Evolutionary conservation across 2,888 invertebrate species (phyloP).

Genomic region (Nysson spinosus): DNA sequence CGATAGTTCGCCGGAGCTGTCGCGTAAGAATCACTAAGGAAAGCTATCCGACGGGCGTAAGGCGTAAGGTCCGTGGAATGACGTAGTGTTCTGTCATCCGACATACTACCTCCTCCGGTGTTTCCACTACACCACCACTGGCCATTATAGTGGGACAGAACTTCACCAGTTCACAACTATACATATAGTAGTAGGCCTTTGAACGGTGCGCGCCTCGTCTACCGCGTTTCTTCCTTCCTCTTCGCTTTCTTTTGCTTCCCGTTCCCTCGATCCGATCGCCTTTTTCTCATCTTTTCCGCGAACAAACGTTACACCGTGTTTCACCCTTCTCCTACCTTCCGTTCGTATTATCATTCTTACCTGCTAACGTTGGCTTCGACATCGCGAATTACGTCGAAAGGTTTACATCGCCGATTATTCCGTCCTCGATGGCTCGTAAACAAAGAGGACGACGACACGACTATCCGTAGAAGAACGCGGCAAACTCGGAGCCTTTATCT

Average conservation of each 20-base stretch:
- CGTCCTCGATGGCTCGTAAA: conserved; percentile 17
- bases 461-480: neutral
- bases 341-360: neutral
- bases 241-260: conserved; percentile 11
- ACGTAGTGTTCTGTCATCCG: conserved; percentile 65
- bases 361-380: neutral
- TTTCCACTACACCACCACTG: conserved; percentile 51
- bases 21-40: conserved; percentile 29
- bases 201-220: conserved; percentile 55
- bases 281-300: conserved; percentile 12
- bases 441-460: conserved; percentile 15
- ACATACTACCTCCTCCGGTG: conserved; percentile 52
- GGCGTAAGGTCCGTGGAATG: conserved; percentile 55
- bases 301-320: neutral
- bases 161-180: conserved; percentile 63
- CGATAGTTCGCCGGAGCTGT: conserved; percentile 13
- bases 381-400: neutral
- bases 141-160: conserved; percentile 61
- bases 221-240: conserved; percentile 15
- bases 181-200: conserved; percentile 62
- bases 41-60: conserved; percentile 50
- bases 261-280: conserved; percentile 1
- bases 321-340: neutral
- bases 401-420: neutral
- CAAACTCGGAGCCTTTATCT: too few species aligned